Evolutionary conservation across 1,140 invertebrate species (phyloP), one percentile per base, ranked within the genome.

Genomic region (Brachionus manjavacas): DNA sequence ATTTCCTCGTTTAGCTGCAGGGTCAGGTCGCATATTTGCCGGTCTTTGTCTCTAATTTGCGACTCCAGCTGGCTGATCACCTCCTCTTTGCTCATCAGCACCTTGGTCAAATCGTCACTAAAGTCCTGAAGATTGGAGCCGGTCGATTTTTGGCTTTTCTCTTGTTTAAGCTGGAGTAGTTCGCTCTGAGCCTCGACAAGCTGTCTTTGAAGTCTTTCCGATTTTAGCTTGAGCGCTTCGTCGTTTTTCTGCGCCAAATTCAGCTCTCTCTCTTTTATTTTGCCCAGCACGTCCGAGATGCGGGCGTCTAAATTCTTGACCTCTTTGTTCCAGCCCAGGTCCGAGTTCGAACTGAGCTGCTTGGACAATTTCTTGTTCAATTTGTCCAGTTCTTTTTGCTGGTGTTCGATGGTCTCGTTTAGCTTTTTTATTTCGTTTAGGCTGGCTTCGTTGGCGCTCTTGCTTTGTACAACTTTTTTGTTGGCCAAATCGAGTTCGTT

Each of bases 41-140:
- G 39, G 9, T 81, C 79, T 28, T 81, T 81, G n/a, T 81, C 79
- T 41, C 35, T 68, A 14, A 81, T 64, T 11, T 81, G 79, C n/a
- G 49, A 4, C 12, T 81, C 79, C 25, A 81, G 39, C n/a, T 81
- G 79, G n/a, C n/a, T 64, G 6, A 81, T 81, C 11, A 81, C 79
- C 11, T 81, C 79, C 52, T 81, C 79, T 81, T 81, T 81, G 39
- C 79, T 81, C 52, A 81, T 64, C 11, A 81, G 25, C 4, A 81
- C 79, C 20, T 81, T 81, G 12, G 64, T 35, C 31, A 81, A 68
- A 41, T 81, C 79, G n/a, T 81, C 79, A 28, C 79, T 46, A 41
- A 25, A 76, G 4, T 76, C 72, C 9, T 46, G 72, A 3, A 49
- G 20, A 35, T 25, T 74, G 14, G 68, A 43, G 16, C 2, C 1